Base-by-base conservation (phyloP, 2,888 invertebrate genomes). In the Arrhopalites spinosus region DNA sequence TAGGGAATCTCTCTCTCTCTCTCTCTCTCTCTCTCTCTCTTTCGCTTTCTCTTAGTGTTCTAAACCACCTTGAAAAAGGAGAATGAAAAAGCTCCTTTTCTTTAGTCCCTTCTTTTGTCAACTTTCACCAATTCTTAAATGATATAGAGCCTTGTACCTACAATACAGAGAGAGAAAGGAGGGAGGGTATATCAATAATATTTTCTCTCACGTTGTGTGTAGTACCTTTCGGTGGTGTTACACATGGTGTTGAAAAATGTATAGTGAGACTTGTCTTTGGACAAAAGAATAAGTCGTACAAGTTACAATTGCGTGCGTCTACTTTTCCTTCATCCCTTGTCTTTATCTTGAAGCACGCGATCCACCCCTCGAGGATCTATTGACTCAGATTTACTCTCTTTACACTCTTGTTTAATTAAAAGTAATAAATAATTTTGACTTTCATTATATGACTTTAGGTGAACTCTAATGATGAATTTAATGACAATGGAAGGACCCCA, bases 391-490 rank as follows among this genome's bases (percentile, higher is more conserved):
- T 50, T 50, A 3, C 17, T n/a, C 50, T 50, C 50, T 50, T 50
- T 15, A n/a, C 50, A 8, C 17, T 3, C 15, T 5, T 17, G 27
- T 63, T 63, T 63, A 63, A 63, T 63, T 63, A 63, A 63, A 63
- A 63, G 63, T 25, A 29, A 63, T 63, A 63, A 63, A 63, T 63
- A 63, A 63, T 63, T 63, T 63, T 63, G 63, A 25, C 50, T 59
- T 20, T 23, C 59, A 59, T 59, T n/a, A 36, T 11, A 59, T 59
- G 59, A 59, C 59, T 25, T 59, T 8, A 59, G 20, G 20, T 36
- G 36, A 36, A 36, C 36, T 36, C 36, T 36, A 36, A 36, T 36
- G 36, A 36, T 36, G 36, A 36, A 59, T 25, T 59, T 59, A 25
- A 25, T 59, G 25, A 59, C 17, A 59, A 25, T 59, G 23, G 25